A percentile compares a stretch with the other conserved stretches of the same genome.
Evolutionary conservation across 2,113 vertebrate genomes (phyloP).

Genomic region (Sarotherodon lohbergeri): DNA sequence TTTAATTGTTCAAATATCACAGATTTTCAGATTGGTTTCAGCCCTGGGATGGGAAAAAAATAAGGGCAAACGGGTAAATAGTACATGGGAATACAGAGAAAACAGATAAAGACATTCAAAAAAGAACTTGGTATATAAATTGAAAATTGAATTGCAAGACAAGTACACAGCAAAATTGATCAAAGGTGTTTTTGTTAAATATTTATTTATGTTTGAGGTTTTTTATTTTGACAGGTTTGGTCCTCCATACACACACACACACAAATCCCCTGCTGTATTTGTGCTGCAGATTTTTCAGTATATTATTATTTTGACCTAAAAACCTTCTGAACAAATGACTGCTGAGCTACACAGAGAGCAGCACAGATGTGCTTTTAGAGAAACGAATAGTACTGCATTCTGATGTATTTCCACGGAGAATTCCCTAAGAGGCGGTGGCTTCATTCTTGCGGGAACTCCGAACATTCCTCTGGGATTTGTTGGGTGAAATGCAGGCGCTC

Average conservation of each 20-base stretch:
- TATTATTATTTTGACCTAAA: background rate
- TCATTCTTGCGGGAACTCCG: constrained; percentile 32
- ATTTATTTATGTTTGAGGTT: background rate
- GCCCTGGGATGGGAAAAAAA: background rate
- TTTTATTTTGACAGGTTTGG: background rate
- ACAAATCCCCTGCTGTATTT: background rate
- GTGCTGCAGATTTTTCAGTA: background rate
- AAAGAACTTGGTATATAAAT: background rate
- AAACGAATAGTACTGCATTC: background rate
- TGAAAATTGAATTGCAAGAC: background rate
- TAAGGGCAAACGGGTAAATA: no score
- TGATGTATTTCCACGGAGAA: constrained; percentile 4
- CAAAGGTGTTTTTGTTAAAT: background rate
- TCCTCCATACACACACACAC: fast-evolving
- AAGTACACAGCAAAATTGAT: background rate
- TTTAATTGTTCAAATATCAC: background rate
- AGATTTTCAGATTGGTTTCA: background rate
- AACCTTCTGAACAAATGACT: background rate
- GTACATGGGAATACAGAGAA: background rate
- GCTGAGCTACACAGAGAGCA: background rate
- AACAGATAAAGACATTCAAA: background rate
- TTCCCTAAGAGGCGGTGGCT: constrained; percentile 13
- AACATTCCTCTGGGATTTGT: constrained; percentile 47
- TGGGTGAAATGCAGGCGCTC: constrained; percentile 26
- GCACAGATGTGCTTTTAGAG: background rate